Conservation (phyloP, 64 coral and sea anemone genomes). For the Porites australiensis region DNA sequence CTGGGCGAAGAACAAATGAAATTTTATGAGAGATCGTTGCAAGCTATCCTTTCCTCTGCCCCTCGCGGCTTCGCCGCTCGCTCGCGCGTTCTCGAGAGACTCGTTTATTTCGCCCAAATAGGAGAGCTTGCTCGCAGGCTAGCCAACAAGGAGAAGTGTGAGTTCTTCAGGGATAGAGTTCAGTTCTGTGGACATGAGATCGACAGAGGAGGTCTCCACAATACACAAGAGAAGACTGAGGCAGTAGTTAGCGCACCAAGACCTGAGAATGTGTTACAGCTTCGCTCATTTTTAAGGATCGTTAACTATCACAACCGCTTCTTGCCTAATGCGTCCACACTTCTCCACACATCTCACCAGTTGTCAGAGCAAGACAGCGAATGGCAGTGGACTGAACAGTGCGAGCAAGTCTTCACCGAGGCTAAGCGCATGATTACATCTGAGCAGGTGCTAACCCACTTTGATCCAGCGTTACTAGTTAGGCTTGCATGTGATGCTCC, state of each 20-base stretch:
- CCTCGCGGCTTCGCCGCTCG: too few relatives aligned
- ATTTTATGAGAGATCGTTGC: too few relatives aligned
- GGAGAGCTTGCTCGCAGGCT: too few relatives aligned
- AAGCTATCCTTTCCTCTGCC: too few relatives aligned
- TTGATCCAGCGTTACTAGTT: conserved; percentile 39
- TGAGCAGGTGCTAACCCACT: conserved; percentile 53
- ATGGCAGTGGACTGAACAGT: conserved; percentile 49
- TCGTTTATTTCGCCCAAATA: too few relatives aligned
- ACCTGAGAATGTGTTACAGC: conserved; percentile 36
- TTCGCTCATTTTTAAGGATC: conserved; percentile 59
- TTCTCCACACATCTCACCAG: conserved; percentile 54
- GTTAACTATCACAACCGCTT: conserved; percentile 61
- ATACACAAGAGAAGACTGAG: conserved; percentile 57
- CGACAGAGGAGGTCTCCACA: conserved; percentile 52
- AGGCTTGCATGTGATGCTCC: conserved; percentile 62
- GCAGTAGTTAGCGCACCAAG: conserved; percentile 42
- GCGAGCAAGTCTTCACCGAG: conserved; percentile 55
- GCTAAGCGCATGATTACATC: conserved; percentile 63
- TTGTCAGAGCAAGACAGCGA: conserved; percentile 32
- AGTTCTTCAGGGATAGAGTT: conserved; percentile 55
- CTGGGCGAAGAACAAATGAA: too few relatives aligned
- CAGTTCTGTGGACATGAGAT: conserved; percentile 70
- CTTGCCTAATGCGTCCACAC: conserved; percentile 43
- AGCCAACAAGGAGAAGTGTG: conserved; percentile 52
- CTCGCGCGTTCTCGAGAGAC: too few relatives aligned